phyloP scores from a whole-genome alignment of 2,888 invertebrate genomes.

The Emmelina monodactyla region DNA sequence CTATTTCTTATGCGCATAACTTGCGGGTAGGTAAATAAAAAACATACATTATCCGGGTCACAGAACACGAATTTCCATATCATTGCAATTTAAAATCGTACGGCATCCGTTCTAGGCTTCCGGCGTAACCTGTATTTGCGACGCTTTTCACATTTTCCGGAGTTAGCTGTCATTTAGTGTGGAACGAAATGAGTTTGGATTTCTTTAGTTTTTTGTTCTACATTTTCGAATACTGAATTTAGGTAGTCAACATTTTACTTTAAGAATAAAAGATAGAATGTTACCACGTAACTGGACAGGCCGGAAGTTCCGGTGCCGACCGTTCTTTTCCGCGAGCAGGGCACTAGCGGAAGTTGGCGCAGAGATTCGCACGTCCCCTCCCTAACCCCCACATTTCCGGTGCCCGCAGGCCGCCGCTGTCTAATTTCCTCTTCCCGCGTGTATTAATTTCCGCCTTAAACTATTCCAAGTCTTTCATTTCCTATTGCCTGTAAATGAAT shows the following conservation, averaged over 20 bases:
- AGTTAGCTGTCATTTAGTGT: too few species aligned
- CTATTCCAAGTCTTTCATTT: constrained; percentile 46
- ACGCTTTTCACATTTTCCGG: too few species aligned
- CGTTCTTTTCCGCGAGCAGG: constrained; percentile 35
- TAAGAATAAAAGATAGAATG: constrained; percentile 12
- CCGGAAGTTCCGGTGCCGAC: constrained; percentile 19
- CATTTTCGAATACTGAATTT: too few species aligned
- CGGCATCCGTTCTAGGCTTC: constrained; percentile 37
- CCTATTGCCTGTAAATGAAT: constrained; percentile 25
- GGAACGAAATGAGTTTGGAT: too few species aligned
- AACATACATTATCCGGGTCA: constrained; percentile 20
- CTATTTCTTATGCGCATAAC: constrained; percentile 1
- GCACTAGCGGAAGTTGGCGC: constrained; percentile 43
- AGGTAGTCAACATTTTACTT: too few species aligned
- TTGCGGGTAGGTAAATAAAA: constrained; percentile 2
- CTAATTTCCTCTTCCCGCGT: constrained; percentile 62
- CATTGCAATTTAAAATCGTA: constrained; percentile 41
- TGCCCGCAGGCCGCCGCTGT: constrained; percentile 39
- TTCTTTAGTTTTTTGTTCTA: too few species aligned
- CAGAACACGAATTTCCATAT: constrained; percentile 45
- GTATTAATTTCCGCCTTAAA: constrained; percentile 57
- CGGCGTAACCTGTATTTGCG: too few species aligned
- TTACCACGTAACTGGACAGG: constrained; percentile 6
- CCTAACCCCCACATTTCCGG: constrained; percentile 38
- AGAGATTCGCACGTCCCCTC: constrained; percentile 35